Base-by-base conservation (phyloP, 2,797 vertebrate species). In the Sebastes vulpes region DNA sequence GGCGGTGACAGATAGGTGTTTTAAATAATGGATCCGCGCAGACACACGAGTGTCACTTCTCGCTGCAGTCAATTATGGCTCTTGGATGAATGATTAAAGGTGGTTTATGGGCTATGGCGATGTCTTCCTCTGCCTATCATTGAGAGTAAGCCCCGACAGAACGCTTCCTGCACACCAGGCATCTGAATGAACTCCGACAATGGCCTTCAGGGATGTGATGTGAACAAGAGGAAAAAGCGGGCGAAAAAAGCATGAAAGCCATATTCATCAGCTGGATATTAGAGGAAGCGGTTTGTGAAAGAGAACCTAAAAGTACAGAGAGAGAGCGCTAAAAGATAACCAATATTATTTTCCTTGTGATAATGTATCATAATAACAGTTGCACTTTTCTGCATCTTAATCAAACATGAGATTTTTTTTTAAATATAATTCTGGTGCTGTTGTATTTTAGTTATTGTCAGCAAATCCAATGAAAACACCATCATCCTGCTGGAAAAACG, bases 71-170 rank as follows among this genome's bases (percentile, higher is more conserved):
- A 84, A 93, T 91, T 88, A 88, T 6, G 70, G 73, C 65, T 79
- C 79, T 85, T 60, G 83, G 82, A 79, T 91, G 86, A 90, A 89
- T 83, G 86, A 90, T 85, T 89, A 61, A 82, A 87, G 84, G 85
- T 72, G 80, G 72, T 91, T 92, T 87, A 90, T 75, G 83, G 73
- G 77, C 75, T 48, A 46, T 3, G 70, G 75, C 31, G 59, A 82
- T 18, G 69, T 75, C 79, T 84, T 84, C 65, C 71, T 80, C 85
- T 29, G 80, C 80, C 80, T 50, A 56, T 86, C 80, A 79, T 0
- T 2, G 42, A 74, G 78, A 71, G 35, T 6, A 52, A 79, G 83
- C 65, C 54, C 59, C 18, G 35, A 48, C 77, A 72, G 63, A 80
- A 72, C 28, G 74, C 58, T 87, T 91, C 86, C 82, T 77, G 71